These are phyloP conservation scores for Boloria euphrosyne DNA, from an alignment of 2,888 invertebrate genomes.

Conservation along the genomic window DNA sequence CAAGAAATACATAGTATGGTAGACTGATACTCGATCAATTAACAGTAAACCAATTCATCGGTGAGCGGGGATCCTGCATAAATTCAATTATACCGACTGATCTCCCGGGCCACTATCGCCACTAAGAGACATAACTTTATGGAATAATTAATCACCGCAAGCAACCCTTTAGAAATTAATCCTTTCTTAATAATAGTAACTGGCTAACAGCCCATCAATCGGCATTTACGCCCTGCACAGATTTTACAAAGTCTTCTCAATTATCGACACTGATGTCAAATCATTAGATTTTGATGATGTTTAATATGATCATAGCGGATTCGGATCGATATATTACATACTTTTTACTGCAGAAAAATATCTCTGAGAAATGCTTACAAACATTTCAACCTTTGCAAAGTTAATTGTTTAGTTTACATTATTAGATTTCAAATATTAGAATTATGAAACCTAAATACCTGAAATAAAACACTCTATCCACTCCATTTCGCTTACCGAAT, in stretches of 20 bases:
- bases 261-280: not conserved
- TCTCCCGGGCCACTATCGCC: constrained; percentile 51
- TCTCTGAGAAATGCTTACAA: too few species aligned
- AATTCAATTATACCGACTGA: constrained; percentile 68
- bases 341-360: too few species aligned
- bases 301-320: too few species aligned
- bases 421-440: too few species aligned
- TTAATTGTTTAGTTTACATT: too few species aligned
- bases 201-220: constrained; percentile 33
- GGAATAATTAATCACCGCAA: constrained; percentile 49
- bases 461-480: too few species aligned
- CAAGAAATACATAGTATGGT: not conserved
- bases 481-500: too few species aligned
- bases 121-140: constrained; percentile 59
- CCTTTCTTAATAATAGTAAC: constrained; percentile 40
- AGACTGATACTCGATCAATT: constrained; percentile 62
- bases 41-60: constrained; percentile 68
- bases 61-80: constrained; percentile 63
- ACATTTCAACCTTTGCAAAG: too few species aligned
- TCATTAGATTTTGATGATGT: too few species aligned
- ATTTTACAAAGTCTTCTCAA: not conserved
- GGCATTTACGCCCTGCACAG: constrained; percentile 22
- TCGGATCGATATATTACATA: too few species aligned
- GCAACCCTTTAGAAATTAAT: constrained; percentile 39
- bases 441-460: too few species aligned